Conservation (phyloP, 2,797 vertebrate species). For the Prunella strophiata region DNA sequence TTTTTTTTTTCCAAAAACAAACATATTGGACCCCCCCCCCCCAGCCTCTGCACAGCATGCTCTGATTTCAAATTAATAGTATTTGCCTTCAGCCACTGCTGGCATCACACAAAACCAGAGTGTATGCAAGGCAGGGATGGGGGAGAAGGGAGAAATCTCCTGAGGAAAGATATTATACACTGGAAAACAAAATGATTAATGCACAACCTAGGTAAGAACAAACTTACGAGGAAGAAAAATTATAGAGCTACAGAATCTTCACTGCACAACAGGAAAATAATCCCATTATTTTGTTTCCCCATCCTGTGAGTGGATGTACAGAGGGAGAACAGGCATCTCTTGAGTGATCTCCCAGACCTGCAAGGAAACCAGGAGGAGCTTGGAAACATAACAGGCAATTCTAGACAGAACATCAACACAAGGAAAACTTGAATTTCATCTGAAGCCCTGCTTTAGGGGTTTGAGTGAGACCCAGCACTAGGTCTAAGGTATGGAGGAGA, state of each 20-base stretch:
- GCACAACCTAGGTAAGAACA: background rate
- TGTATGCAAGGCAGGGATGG: background rate
- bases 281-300: background rate
- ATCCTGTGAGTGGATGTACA: background rate
- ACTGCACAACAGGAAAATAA: background rate
- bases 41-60: background rate
- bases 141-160: background rate
- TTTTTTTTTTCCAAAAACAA: background rate
- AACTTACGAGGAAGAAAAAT: background rate
- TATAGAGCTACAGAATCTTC: background rate
- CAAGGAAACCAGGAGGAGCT: background rate
- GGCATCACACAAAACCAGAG: background rate
- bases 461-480: background rate
- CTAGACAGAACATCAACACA: background rate
- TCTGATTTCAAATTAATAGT: background rate
- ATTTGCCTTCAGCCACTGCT: background rate
- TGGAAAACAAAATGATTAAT: background rate
- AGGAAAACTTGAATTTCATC: background rate
- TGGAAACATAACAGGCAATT: background rate
- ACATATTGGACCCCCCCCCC: background rate
- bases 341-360: background rate
- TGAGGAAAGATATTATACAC: background rate
- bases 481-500: background rate
- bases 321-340: background rate
- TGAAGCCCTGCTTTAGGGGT: background rate